These are phyloP conservation scores for Varroa destructor DNA, from an alignment of 1,140 invertebrate genomes.

Conservation along the genomic window DNA sequence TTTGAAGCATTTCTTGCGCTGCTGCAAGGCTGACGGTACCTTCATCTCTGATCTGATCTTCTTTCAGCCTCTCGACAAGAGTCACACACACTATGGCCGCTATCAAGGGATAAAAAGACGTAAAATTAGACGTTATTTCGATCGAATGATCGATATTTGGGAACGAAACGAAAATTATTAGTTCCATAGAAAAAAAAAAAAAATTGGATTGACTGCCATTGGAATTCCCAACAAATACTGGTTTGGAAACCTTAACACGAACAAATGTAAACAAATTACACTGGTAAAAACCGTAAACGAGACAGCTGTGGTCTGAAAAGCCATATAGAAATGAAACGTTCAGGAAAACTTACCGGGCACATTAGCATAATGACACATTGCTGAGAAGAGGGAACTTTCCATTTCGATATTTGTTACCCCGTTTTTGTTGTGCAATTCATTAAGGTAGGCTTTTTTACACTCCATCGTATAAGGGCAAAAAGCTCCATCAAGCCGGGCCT, in stretches of 20 bases:
- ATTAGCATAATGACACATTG: slow-evolving; percentile 79
- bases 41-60: slow-evolving; percentile 62
- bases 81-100: slow-evolving; percentile 89
- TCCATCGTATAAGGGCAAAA: slow-evolving; percentile 82
- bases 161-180: neutral
- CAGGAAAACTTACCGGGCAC: slow-evolving; percentile 46
- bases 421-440: slow-evolving; percentile 52
- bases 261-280: no score
- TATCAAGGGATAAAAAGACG: neutral
- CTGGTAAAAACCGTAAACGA: no score
- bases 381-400: slow-evolving; percentile 83
- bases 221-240: no score
- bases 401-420: slow-evolving; percentile 95
- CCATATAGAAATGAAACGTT: no score
- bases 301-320: no score
- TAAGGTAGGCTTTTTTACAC: slow-evolving; percentile 78
- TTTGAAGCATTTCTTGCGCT: neutral
- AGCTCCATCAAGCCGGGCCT: slow-evolving; percentile 85
- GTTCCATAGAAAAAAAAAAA: neutral
- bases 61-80: slow-evolving; percentile 74
- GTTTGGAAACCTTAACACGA: no score
- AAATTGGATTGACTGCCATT: neutral
- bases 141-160: no score
- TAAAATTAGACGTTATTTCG: neutral
- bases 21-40: neutral